Evolutionary conservation across 2,888 invertebrate genomes (phyloP).

Genomic region (Phortica magna): DNA sequence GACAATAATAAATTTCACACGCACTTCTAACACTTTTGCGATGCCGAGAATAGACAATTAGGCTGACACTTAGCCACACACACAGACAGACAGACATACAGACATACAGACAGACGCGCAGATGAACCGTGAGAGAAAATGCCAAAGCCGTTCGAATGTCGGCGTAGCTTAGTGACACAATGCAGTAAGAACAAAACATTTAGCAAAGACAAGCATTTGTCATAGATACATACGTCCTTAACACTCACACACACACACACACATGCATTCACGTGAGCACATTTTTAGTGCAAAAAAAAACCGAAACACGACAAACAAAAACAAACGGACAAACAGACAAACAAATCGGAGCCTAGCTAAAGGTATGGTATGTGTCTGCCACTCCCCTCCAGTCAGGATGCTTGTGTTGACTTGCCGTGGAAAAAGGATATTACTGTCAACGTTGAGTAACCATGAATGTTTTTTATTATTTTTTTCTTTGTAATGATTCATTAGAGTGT

Average conservation of each 20-base stretch:
- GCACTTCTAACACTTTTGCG: slow-evolving; percentile 47
- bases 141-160: slow-evolving; percentile 49
- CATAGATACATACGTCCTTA: slow-evolving; percentile 48
- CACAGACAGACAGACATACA: slow-evolving; percentile 27
- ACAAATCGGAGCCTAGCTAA: not conserved
- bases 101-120: slow-evolving; percentile 36
- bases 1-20: slow-evolving; percentile 59
- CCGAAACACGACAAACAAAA: not conserved
- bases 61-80: not conserved
- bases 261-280: not conserved
- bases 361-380: too few relatives aligned
- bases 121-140: slow-evolving; percentile 45
- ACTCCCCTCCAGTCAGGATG: too few relatives aligned
- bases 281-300: too few relatives aligned
- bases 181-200: slow-evolving; percentile 33
- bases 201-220: slow-evolving; percentile 50
- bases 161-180: slow-evolving; percentile 8
- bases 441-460: too few relatives aligned
- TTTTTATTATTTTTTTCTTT: too few relatives aligned
- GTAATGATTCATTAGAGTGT: too few relatives aligned
- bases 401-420: too few relatives aligned
- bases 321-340: not conserved
- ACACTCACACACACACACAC: not conserved
- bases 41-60: not conserved
- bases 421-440: too few relatives aligned